A percentile compares a stretch with the other conserved stretches of the same genome.
phyloP scores from a whole-genome alignment of 2,113 vertebrate genomes.

The Paradisaea rubra region DNA sequence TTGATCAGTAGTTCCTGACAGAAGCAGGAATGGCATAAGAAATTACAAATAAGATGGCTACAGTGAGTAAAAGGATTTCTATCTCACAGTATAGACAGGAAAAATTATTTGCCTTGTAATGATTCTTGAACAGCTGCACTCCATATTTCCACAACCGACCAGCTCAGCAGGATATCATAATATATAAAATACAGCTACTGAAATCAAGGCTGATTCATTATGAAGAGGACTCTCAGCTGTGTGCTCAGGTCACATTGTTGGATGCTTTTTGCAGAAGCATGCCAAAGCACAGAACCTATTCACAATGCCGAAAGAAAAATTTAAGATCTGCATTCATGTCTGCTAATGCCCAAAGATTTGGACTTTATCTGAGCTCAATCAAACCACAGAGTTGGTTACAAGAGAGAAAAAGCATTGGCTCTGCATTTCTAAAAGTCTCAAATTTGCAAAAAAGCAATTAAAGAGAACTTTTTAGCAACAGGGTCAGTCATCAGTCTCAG shows the following conservation, averaged over 20 bases:
- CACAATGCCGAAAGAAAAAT: constrained; percentile 14
- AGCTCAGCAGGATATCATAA: constrained; percentile 24
- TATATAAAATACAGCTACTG: constrained; percentile 3
- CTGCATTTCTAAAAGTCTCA: neutral
- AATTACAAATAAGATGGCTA: neutral
- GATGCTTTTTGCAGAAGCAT: neutral
- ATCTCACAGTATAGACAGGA: neutral
- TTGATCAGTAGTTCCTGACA: neutral
- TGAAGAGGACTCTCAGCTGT: neutral
- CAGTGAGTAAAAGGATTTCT: neutral
- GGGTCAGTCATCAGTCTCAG: neutral
- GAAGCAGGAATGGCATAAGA: neutral
- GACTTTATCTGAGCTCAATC: neutral
- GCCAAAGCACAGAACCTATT: neutral
- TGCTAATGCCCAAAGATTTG: neutral
- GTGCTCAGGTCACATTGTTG: neutral
- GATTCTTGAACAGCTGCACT: constrained; percentile 36
- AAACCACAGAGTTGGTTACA: neutral
- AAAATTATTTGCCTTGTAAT: constrained; percentile 42
- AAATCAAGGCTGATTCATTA: constrained; percentile 38
- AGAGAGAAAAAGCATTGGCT: neutral
- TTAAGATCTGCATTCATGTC: neutral
- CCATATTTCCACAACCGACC: constrained; percentile 1
- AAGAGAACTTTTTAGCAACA: neutral
- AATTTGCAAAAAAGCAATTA: neutral